Percentiles rank a stretch among this genome's conserved stretches.
phyloP scores from a whole-genome alignment of 2,797 vertebrate species.

The Gouania willdenowi region DNA sequence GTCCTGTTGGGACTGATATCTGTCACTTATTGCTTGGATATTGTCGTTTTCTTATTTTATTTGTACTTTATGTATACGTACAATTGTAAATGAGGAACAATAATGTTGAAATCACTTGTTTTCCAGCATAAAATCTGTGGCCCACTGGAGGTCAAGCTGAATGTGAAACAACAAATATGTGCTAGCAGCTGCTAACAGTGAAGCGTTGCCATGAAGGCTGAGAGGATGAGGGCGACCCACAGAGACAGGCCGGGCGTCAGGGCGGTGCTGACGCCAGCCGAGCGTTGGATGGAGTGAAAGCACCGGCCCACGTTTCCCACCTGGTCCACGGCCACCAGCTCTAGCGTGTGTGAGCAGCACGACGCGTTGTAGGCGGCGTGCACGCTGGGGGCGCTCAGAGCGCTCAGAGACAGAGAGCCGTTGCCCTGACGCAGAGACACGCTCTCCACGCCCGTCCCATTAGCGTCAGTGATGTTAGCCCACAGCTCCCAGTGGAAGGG shows the following conservation, averaged over 20 bases:
- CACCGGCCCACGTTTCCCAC: slow-evolving; percentile 70
- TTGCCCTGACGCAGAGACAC: slow-evolving; percentile 44
- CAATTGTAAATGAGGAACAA: too few relatives aligned
- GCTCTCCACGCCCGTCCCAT: slow-evolving; percentile 58
- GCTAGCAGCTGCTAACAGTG: background rate
- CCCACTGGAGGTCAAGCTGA: too few relatives aligned
- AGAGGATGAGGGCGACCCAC: slow-evolving; percentile 52
- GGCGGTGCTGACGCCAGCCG: too few relatives aligned
- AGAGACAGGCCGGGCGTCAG: slow-evolving; percentile 37
- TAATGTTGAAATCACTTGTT: too few relatives aligned
- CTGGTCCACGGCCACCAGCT: slow-evolving; percentile 63
- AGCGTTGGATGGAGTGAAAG: slow-evolving; percentile 47
- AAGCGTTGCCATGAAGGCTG: background rate
- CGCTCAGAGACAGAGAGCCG: slow-evolving; percentile 38
- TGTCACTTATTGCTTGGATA: too few relatives aligned
- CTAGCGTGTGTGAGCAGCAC: slow-evolving; percentile 67
- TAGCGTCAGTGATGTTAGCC: slow-evolving; percentile 63
- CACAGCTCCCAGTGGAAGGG: slow-evolving; percentile 51
- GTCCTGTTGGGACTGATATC: too few relatives aligned
- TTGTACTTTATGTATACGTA: too few relatives aligned
- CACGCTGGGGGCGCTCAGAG: background rate
- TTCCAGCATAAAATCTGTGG: too few relatives aligned
- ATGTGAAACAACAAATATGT: too few relatives aligned
- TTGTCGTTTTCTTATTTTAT: too few relatives aligned
- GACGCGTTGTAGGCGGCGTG: slow-evolving; percentile 55